Percentiles rank a stretch among this genome's conserved stretches.
phyloP scores from a whole-genome alignment of 2,888 invertebrate species.

The Kryphioiulus occultus region DNA sequence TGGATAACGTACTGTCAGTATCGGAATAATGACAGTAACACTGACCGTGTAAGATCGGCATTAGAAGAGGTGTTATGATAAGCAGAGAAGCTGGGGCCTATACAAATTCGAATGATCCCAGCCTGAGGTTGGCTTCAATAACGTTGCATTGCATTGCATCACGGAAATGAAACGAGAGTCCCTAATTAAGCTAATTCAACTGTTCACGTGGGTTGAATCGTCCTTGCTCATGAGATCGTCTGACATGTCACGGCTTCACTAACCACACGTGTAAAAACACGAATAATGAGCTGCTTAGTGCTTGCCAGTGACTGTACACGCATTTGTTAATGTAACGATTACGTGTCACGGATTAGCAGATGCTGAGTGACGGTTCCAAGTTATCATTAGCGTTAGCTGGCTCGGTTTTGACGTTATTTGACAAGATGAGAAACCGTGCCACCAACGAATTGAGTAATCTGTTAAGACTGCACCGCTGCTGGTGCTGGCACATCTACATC shows the following conservation, averaged over 20 bases:
- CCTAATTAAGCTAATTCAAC: background rate
- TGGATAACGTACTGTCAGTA: too few relatives aligned
- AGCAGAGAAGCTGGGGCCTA: too few relatives aligned
- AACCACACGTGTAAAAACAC: background rate
- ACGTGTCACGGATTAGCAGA: slow-evolving; percentile 5
- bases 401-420: background rate
- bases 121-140: background rate
- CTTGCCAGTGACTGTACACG: background rate
- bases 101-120: too few relatives aligned
- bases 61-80: too few relatives aligned
- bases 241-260: background rate
- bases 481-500: too few relatives aligned
- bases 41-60: too few relatives aligned
- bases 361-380: background rate
- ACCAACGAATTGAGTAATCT: background rate
- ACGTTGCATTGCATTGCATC: background rate
- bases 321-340: slow-evolving; percentile 8
- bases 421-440: background rate
- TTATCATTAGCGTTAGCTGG: background rate
- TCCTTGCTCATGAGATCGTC: background rate
- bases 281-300: slow-evolving; percentile 3
- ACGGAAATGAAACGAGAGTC: background rate
- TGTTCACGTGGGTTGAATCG: background rate
- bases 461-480: background rate
- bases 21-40: too few relatives aligned